Conservation (phyloP, 2,797 vertebrate species). For the Ceyx erithaca region DNA sequence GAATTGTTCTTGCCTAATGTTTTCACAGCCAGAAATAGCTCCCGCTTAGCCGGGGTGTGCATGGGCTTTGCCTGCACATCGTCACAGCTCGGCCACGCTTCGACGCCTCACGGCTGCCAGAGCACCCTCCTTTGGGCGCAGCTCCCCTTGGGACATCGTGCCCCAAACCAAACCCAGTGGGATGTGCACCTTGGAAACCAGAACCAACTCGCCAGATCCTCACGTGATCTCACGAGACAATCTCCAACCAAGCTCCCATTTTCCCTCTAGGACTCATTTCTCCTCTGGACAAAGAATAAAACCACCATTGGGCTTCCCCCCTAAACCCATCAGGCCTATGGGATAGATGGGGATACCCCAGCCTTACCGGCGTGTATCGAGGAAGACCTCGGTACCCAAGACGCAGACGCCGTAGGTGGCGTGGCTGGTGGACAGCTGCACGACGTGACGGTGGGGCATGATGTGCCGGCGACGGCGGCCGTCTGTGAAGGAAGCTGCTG, state of each 20-base stretch:
- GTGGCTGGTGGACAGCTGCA: constrained; percentile 60
- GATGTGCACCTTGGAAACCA: not conserved
- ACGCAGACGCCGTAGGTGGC: constrained; percentile 61
- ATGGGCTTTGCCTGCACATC: not conserved
- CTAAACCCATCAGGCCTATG: not conserved
- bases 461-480: not conserved
- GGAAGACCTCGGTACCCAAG: constrained; percentile 44
- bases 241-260: fast-evolving
- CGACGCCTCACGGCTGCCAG: fast-evolving
- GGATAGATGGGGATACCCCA: fast-evolving
- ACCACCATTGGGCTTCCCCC: fast-evolving
- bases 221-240: not conserved
- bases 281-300: not conserved
- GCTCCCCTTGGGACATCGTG: fast-evolving
- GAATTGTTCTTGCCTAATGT: constrained; percentile 2
- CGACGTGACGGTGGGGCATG: constrained; percentile 48
- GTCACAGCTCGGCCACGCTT: not conserved
- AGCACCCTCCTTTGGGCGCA: not conserved
- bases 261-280: not conserved
- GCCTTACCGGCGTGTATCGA: constrained; percentile 70
- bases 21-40: constrained; percentile 52
- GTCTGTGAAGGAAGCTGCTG: not conserved
- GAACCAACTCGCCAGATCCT: not conserved
- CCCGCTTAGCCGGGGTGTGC: not conserved
- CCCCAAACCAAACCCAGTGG: not conserved